A percentile compares a stretch with the other conserved stretches of the same genome.
These are phyloP conservation scores for Siphlonurus alternatus DNA, from an alignment of 2,888 invertebrate species.

Conservation along the genomic window DNA sequence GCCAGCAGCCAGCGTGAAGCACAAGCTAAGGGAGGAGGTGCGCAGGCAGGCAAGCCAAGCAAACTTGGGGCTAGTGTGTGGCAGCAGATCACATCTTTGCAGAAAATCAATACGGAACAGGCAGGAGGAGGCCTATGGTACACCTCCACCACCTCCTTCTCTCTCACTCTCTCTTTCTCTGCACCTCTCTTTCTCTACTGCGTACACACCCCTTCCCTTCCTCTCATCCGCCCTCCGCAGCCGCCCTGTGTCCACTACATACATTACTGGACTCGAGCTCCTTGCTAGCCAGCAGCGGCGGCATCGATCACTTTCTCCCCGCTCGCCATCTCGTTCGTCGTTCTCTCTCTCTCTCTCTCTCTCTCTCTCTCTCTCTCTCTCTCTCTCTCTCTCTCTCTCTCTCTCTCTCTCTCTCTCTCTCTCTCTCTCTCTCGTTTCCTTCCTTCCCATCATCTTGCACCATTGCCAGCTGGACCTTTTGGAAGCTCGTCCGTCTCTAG, in stretches of 20 bases:
- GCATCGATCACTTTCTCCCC: not conserved
- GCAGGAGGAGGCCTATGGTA: not conserved
- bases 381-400: not conserved
- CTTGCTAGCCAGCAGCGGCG: not conserved
- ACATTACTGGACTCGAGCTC: not conserved
- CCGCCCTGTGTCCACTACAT: not conserved
- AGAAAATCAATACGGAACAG: constrained; percentile 9
- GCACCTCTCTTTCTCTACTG: not conserved
- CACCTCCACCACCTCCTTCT: not conserved
- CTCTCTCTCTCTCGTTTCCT: not conserved
- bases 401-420: not conserved
- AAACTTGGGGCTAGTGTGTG: not conserved
- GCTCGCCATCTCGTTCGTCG: not conserved
- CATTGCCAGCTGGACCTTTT: not conserved
- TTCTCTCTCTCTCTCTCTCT: not conserved
- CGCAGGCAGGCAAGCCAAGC: not conserved
- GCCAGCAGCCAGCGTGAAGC: not conserved
- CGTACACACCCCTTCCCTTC: not conserved
- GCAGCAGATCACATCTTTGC: constrained; percentile 7
- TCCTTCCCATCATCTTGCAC: not conserved
- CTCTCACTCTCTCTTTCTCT: not conserved
- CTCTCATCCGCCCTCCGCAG: not conserved
- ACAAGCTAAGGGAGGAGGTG: not conserved
- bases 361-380: not conserved
- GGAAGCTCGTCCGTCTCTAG: not conserved